Conservation (phyloP, 2,888 invertebrate genomes). For the Chrysolina haemoptera region DNA sequence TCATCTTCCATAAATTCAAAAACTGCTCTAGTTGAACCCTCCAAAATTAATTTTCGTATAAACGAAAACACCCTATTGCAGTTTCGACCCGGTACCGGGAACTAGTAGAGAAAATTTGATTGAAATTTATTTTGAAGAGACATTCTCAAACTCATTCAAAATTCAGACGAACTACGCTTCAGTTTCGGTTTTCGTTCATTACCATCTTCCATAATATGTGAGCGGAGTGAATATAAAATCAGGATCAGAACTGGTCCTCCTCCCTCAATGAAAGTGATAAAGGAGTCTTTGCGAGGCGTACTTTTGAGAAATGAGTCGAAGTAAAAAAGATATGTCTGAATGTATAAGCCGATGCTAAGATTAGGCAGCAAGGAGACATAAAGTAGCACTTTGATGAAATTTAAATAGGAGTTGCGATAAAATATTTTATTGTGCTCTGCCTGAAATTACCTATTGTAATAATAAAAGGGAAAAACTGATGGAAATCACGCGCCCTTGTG, state of each 20-base stretch:
- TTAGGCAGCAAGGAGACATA: constrained; percentile 52
- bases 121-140: too few species aligned
- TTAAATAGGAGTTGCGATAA: constrained; percentile 52
- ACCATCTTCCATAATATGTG: neutral
- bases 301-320: constrained; percentile 8
- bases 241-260: neutral
- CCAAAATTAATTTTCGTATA: too few species aligned
- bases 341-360: constrained; percentile 48
- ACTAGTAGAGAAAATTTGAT: too few species aligned
- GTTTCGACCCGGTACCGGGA: too few species aligned
- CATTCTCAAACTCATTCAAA: too few species aligned
- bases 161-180: too few species aligned
- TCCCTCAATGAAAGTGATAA: constrained; percentile 10
- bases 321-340: constrained; percentile 38
- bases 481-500: constrained; percentile 52
- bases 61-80: too few species aligned
- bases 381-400: constrained; percentile 54
- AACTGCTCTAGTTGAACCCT: too few species aligned
- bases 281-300: constrained; percentile 9
- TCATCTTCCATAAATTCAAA: too few species aligned
- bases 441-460: constrained; percentile 62
- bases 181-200: too few species aligned
- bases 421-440: constrained; percentile 61
- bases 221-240: constrained; percentile 8
- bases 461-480: constrained; percentile 59